Percentiles rank a stretch among this genome's conserved stretches.
phyloP scores from a whole-genome alignment of 2,113 vertebrate genomes.

The Neotoma lepida region DNA sequence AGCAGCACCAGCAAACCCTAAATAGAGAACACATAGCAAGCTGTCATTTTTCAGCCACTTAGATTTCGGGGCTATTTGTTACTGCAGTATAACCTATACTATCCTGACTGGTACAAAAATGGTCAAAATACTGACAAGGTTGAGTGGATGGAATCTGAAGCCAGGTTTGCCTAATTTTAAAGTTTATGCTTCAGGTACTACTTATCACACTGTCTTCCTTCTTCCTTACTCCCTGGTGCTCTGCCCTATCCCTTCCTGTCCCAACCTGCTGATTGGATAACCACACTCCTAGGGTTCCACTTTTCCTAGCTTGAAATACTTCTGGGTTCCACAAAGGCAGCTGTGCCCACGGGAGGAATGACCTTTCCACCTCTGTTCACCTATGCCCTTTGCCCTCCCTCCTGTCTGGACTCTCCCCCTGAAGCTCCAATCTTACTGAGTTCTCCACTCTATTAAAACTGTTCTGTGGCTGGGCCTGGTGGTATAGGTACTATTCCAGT shows the following conservation, averaged over 20 bases:
- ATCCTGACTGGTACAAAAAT: neutral
- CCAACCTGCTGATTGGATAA: neutral
- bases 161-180: neutral
- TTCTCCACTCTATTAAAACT: neutral
- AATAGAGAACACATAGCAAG: neutral
- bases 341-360: neutral
- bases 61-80: constrained; percentile 33
- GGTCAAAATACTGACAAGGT: neutral
- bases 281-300: neutral
- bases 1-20: neutral
- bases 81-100: neutral
- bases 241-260: too few species aligned
- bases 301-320: neutral
- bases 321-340: neutral
- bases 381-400: neutral
- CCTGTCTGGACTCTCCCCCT: neutral
- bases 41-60: neutral
- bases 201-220: neutral
- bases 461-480: neutral
- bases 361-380: neutral
- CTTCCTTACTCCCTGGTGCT: neutral
- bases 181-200: neutral
- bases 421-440: neutral
- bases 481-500: neutral
- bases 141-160: neutral